These are phyloP conservation scores for Pollicipes pollicipes DNA, from an alignment of 1,140 invertebrate genomes.

Conservation along the genomic window DNA sequence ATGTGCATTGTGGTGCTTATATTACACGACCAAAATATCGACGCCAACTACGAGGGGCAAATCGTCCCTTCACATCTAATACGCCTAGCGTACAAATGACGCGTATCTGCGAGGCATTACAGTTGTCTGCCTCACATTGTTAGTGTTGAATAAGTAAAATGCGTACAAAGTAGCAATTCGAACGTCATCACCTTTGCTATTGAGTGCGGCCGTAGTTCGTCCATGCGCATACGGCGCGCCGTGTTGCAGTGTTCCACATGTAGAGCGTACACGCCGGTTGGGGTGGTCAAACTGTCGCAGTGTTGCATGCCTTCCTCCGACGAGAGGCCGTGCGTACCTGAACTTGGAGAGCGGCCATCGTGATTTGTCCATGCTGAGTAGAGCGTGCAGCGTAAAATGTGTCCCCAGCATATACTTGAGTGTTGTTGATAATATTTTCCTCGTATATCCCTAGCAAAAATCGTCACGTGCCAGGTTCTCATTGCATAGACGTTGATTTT, in stretches of 20 bases:
- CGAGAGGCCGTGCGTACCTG: neutral
- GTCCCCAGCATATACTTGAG: neutral
- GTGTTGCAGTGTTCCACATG: neutral
- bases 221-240: neutral
- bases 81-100: conserved; percentile 1
- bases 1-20: conserved; percentile 1
- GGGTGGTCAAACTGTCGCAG: too few species aligned
- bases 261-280: neutral
- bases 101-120: conserved; percentile 1
- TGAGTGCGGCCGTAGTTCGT: neutral
- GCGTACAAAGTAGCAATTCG: neutral
- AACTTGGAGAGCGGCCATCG: neutral
- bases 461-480: neutral
- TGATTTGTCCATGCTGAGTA: neutral
- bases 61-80: conserved; percentile 1
- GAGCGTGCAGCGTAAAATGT: neutral
- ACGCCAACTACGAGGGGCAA: neutral
- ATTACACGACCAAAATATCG: neutral
- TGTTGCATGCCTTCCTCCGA: too few species aligned
- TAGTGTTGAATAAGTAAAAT: conserved; percentile 1
- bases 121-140: neutral
- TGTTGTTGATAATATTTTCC: neutral
- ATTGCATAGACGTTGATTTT: conserved; percentile 1
- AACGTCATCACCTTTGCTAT: conserved; percentile 1
- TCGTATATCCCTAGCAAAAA: neutral